Base-by-base conservation (phyloP, 2,888 invertebrate genomes). In the Sphaerophoria rueppellii region DNA sequence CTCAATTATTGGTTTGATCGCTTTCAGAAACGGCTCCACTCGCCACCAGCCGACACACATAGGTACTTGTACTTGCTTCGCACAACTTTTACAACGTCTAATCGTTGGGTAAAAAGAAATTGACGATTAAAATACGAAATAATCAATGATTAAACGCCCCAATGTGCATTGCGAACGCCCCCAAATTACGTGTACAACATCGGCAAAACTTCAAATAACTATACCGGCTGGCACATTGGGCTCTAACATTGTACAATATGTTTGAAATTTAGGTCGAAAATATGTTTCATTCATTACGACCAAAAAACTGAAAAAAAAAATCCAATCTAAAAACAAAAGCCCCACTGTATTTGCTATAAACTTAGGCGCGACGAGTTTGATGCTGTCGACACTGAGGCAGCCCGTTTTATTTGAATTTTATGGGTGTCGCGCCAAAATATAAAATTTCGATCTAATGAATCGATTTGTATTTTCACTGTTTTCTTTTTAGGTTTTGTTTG, bases 111-210 rank as follows among this genome's bases (percentile, higher is more conserved):
- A 50, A 24, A 9, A 24, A 35, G 5, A 12, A 24, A n/a, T 67
- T 63, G 65, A 67, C 48, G 58, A 3, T 75, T 50, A 58, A 57
- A 46, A 48, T 61, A 57, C 7, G 37, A 14, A 14, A 43, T 58
- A 54, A 54, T 58, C 58, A 70, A 54, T 52, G 16, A 60, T 73
- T 77, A 60, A 63, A 73, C 76, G 76, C 81, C 85, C 81, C 85
- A 77, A 63, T 81, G 24, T 24, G 85, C 77, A 80, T 54, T 85
- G 83, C 83, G 50, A 83, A 85, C 85, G 85, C 85, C 85, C 82
- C 63, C 50, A 73, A 43, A 70, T 72, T 71, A 75, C 80, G 67
- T 54, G 63, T 48, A 67, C 80, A 76, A 76, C 35, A 12, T 71
- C 80, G 76, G 80, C 35, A 12, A 16, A 85, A 85, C 76, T 70